A percentile compares a stretch with the other conserved stretches of the same genome.
Conservation (phyloP, 1,140 invertebrate genomes). For the Cepaea nemoralis region DNA sequence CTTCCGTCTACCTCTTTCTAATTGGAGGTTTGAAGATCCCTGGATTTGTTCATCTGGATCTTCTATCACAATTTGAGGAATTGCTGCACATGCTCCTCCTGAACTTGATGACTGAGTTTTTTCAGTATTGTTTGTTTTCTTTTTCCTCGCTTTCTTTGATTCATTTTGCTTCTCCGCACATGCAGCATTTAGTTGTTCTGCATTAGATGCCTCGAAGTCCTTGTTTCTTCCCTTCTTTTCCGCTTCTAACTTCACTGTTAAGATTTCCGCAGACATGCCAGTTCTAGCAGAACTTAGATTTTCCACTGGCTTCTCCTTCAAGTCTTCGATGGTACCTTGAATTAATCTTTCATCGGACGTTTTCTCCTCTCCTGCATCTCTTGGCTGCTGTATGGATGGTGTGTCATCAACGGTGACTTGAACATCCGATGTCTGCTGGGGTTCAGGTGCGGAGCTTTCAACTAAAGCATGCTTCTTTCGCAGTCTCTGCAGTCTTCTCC, state of each 20-base stretch:
- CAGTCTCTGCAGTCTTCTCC: neutral
- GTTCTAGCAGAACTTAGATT: neutral
- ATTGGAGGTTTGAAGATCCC: neutral
- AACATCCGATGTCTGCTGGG: neutral
- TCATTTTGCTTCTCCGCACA: neutral
- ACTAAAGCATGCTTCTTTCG: neutral
- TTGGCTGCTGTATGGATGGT: neutral
- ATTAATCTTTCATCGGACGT: neutral
- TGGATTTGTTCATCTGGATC: neutral
- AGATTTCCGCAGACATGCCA: neutral
- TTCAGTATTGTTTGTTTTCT: neutral
- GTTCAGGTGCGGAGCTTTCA: neutral
- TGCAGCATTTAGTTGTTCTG: neutral
- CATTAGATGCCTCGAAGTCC: neutral
- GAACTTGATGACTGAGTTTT: neutral
- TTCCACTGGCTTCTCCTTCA: too few species aligned
- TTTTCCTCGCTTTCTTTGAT: neutral
- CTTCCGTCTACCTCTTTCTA: neutral
- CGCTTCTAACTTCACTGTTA: neutral
- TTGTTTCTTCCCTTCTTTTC: neutral
- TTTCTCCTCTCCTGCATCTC: neutral
- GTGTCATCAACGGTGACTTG: neutral
- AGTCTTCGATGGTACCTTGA: neutral
- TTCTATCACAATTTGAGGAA: conserved; percentile 8
- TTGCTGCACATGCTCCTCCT: neutral